These are phyloP conservation scores for Aspidiotus rigidus DNA, from an alignment of 2,888 invertebrate species.

Conservation along the genomic window DNA sequence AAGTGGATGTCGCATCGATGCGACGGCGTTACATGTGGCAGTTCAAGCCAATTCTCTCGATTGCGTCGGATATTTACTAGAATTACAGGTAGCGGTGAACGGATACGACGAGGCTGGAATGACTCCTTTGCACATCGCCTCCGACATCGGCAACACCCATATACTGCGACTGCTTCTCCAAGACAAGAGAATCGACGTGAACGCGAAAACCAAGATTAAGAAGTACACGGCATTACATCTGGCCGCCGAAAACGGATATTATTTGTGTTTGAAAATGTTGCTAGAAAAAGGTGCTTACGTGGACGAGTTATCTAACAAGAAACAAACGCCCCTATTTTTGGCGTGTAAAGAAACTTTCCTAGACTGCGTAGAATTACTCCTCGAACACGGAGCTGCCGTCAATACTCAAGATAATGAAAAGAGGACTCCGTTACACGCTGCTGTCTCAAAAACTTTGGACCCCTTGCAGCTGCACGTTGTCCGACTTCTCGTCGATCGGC, in stretches of 20 bases:
- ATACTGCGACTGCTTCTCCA: constrained; percentile 62
- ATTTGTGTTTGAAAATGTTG: constrained; percentile 66
- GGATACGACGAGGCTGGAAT: constrained; percentile 58
- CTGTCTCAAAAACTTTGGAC: constrained; percentile 71
- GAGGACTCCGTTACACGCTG: constrained; percentile 64
- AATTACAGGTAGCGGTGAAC: constrained; percentile 61
- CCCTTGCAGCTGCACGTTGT: constrained; percentile 10
- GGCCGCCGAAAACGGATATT: constrained; percentile 78
- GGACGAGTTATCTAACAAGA: constrained; percentile 62
- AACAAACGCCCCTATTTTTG: constrained; percentile 75
- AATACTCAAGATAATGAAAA: constrained; percentile 72
- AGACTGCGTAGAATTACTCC: constrained; percentile 68
- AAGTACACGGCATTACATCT: constrained; percentile 72
- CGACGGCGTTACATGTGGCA: constrained; percentile 72
- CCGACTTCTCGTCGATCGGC: constrained; percentile 15
- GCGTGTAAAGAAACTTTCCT: constrained; percentile 69
- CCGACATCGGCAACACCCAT: constrained; percentile 56
- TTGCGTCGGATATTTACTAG: constrained; percentile 64
- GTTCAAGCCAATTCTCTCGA: constrained; percentile 70
- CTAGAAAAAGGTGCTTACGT: constrained; percentile 66
- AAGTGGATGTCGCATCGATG: constrained; percentile 57
- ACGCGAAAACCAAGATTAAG: constrained; percentile 54
- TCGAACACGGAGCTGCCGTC: constrained; percentile 67
- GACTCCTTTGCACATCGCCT: constrained; percentile 72
- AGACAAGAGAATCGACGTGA: constrained; percentile 56